Conservation (phyloP, 1,140 invertebrate species). For the Bombus pyrosoma region DNA sequence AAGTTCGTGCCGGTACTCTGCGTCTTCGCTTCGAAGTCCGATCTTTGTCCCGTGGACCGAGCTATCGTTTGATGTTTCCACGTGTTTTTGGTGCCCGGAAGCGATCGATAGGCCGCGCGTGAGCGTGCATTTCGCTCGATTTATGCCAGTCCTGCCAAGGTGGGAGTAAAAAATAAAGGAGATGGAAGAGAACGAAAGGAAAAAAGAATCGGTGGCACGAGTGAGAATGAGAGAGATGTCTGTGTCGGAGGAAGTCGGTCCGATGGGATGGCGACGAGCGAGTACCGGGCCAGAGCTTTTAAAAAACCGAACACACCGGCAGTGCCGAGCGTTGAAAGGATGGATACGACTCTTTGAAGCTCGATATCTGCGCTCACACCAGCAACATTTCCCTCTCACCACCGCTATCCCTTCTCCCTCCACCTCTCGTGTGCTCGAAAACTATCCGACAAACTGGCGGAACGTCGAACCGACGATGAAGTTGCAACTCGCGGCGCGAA, state of each 20-base stretch:
- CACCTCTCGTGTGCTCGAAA: too few species aligned
- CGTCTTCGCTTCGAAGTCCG: background rate
- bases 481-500: constrained; percentile 5
- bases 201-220: background rate
- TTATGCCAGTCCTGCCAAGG: background rate
- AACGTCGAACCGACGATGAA: constrained; percentile 20
- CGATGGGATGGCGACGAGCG: background rate
- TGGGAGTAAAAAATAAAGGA: background rate
- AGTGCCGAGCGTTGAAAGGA: constrained; percentile 58
- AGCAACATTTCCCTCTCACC: constrained; percentile 10
- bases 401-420: background rate
- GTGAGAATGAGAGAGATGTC: background rate
- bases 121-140: constrained; percentile 26
- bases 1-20: constrained; percentile 1
- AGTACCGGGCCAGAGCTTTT: constrained; percentile 50
- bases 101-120: constrained; percentile 48
- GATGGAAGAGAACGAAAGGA: background rate
- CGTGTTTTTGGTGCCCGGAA: constrained; percentile 38
- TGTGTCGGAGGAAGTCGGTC: constrained; percentile 6
- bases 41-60: constrained; percentile 17
- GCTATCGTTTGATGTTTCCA: constrained; percentile 63
- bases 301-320: constrained; percentile 59
- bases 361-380: constrained; percentile 52
- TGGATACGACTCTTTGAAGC: constrained; percentile 65
- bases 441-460: constrained; percentile 8